Base-by-base conservation (phyloP, 2,888 invertebrate species). In the Phorcus lineatus region DNA sequence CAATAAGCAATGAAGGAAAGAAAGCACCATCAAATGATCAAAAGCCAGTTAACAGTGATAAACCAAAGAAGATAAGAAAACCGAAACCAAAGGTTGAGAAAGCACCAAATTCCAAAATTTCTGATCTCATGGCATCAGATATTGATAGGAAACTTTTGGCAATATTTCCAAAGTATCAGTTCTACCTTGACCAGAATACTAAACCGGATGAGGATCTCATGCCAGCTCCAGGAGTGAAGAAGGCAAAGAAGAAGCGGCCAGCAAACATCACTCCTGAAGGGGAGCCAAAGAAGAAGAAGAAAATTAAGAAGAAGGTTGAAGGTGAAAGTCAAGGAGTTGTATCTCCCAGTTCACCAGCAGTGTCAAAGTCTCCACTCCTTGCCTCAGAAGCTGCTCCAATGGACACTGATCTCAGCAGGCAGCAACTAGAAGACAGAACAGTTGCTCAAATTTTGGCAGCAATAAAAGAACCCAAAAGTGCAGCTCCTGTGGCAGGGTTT, bases 231-330 rank as follows among this genome's bases (percentile, higher is more conserved):
- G 76, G n/a, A n/a, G 54, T 28, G 36, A 76, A 76, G 55, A 76
- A 76, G 19, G 24, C 36, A 9, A 53, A 76, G 36, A 54, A 76
- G 54, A 55, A 53, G 13, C 31, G 55, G 55, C 53, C 53, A 28
- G 70, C 67, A n/a, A 70, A 70, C 40, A 62, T n/a, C 16, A 52
- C 66, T 13, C 40, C 52, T 19, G 70, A 74, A 31, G 55, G 54
- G 13, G 79, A 79, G 24, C n/a, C 67, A 2, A 79, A 79, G 57
- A 74, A 74, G 28, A 79, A 79, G 74, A 79, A 74, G 54, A 79
- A 74, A n/a, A 53, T 74, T 17, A 78, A 53, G 67, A 79, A 79
- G 55, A 74, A 79, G 55, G 36, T 36, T 74, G 74, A 55, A 13
- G 77, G 47, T 47, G 47, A 62, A 40, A 40, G 22, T 24, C 47